A percentile compares a stretch with the other conserved stretches of the same genome.
Evolutionary conservation across 2,113 vertebrate genomes (phyloP).

Genomic region (Istiophorus platypterus): DNA sequence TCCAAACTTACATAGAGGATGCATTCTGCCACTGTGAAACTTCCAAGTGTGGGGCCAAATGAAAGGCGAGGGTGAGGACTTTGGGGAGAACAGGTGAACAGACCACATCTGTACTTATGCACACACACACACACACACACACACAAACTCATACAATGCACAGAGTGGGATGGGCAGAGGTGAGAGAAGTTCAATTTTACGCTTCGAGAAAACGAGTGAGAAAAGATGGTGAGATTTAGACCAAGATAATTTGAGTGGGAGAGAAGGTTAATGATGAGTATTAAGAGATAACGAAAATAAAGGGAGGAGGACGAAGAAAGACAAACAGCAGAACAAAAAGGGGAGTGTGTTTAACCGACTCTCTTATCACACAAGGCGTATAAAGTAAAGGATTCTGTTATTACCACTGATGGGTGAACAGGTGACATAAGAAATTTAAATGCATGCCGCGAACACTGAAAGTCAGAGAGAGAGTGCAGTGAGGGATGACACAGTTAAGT

Average conservation of each 20-base stretch:
- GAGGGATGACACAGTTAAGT: conserved; percentile 22
- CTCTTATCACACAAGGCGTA: conserved; percentile 17
- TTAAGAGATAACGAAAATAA: conserved; percentile 22
- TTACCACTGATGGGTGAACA: neutral
- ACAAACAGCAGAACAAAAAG: conserved; percentile 16
- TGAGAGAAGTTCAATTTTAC: conserved; percentile 52
- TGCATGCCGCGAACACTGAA: conserved; percentile 11
- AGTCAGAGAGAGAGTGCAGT: neutral
- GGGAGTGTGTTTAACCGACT: conserved; percentile 5
- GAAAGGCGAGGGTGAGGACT: neutral
- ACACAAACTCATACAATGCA: neutral
- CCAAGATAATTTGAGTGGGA: conserved; percentile 32
- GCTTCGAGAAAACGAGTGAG: conserved; percentile 47
- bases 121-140: neutral
- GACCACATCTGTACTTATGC: conserved; percentile 3
- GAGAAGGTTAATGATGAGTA: conserved; percentile 32
- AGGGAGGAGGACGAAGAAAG: neutral
- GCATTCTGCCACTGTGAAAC: neutral
- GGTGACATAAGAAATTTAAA: conserved; percentile 9
- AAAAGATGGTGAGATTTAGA: conserved; percentile 33
- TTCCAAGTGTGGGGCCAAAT: conserved; percentile 6
- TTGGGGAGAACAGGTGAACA: neutral
- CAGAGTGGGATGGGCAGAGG: conserved; percentile 7
- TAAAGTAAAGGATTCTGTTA: conserved; percentile 4
- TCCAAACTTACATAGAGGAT: neutral